Evolutionary conservation across 2,888 invertebrate genomes (phyloP).

Genomic region (Aphodius sticticus): DNA sequence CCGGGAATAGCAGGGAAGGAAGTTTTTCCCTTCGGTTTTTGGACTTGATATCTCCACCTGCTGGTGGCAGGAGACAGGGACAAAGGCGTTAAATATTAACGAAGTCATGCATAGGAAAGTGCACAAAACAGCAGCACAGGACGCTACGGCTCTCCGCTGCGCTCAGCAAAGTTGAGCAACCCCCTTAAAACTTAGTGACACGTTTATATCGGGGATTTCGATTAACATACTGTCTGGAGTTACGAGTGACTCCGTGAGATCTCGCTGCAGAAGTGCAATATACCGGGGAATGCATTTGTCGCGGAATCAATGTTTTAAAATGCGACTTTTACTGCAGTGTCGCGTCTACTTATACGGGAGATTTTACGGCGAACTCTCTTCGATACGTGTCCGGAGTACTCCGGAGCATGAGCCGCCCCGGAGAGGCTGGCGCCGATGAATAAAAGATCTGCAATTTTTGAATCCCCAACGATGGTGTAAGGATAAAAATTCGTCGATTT

Average conservation of each 20-base stretch:
- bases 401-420: neutral
- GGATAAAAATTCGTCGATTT: neutral
- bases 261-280: neutral
- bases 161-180: constrained; percentile 30
- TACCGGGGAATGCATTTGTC: neutral
- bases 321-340: constrained; percentile 4
- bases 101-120: constrained; percentile 50
- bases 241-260: neutral
- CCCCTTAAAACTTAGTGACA: constrained; percentile 36
- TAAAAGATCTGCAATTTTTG: neutral
- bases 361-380: constrained; percentile 4
- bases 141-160: constrained; percentile 15
- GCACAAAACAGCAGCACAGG: constrained; percentile 29
- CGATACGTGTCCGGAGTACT: constrained; percentile 4
- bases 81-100: constrained; percentile 50
- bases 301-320: constrained; percentile 4
- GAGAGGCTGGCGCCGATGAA: neutral
- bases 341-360: neutral
- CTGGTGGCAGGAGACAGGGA: constrained; percentile 39
- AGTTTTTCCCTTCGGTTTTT: constrained; percentile 39
- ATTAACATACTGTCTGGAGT: constrained; percentile 13
- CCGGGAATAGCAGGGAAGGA: constrained; percentile 50
- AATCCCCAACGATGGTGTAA: neutral
- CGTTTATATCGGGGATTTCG: constrained; percentile 34
- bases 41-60: constrained; percentile 35